Conservation (phyloP, 2,888 invertebrate species). For the Heliothis peltigera region DNA sequence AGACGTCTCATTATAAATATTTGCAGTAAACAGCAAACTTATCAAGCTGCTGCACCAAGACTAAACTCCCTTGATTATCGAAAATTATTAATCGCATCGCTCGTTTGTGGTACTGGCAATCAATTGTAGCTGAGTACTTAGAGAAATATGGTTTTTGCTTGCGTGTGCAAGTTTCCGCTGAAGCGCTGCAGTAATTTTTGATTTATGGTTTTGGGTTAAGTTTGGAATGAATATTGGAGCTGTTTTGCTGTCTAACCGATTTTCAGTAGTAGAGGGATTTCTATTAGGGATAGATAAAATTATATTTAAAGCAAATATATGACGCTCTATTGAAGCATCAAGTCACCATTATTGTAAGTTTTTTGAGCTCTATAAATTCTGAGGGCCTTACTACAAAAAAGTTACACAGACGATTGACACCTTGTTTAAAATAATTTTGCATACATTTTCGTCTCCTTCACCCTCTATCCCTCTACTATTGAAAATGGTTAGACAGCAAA, state of each 20-base stretch:
- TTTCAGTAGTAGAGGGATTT: no score
- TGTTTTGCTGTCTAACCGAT: not conserved
- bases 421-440: no score
- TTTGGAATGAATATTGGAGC: not conserved
- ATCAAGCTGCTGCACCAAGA: constrained; percentile 5
- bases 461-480: no score
- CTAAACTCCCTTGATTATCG: constrained; percentile 26
- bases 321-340: no score
- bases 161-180: constrained; percentile 4
- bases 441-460: no score
- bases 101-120: constrained; percentile 26
- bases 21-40: not conserved
- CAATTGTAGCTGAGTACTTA: constrained; percentile 20
- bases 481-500: no score
- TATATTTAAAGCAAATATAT: no score
- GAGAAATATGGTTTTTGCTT: constrained; percentile 3
- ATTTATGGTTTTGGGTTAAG: not conserved
- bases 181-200: not conserved
- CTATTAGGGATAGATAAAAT: no score
- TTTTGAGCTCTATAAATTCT: no score
- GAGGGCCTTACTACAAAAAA: no score
- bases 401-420: no score
- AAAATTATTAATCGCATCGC: constrained; percentile 38
- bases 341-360: no score
- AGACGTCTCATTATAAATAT: not conserved